Conservation (phyloP, 2,113 vertebrate species). For the Chascanopsetta lugubris region DNA sequence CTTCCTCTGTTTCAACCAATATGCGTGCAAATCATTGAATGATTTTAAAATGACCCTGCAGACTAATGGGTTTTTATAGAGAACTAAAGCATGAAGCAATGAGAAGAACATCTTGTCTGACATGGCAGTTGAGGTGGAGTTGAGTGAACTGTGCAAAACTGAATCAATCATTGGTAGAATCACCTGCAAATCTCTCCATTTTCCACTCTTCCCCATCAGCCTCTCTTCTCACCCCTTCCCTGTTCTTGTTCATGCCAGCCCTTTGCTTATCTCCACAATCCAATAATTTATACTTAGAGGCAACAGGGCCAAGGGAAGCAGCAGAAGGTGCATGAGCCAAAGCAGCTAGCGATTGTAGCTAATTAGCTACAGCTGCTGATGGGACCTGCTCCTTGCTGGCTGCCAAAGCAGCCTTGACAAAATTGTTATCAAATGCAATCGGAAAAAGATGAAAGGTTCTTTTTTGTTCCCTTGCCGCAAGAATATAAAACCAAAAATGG, state of each 20-base stretch:
- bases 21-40: no score
- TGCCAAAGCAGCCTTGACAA: conserved; percentile 81
- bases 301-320: conserved; percentile 68
- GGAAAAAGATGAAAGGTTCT: conserved; percentile 63
- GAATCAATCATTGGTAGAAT: neutral
- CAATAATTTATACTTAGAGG: conserved; percentile 78
- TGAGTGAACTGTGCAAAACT: conserved; percentile 15
- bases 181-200: neutral
- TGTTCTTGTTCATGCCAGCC: conserved; percentile 45
- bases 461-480: conserved; percentile 54
- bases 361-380: conserved; percentile 89
- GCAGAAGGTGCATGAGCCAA: conserved; percentile 81
- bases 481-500: conserved; percentile 59
- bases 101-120: neutral
- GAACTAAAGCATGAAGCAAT: no score
- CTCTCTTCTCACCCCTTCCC: conserved; percentile 18
- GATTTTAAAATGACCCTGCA: no score
- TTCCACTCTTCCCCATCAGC: conserved; percentile 22
- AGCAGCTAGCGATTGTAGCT: conserved; percentile 83
- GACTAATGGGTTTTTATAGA: no score
- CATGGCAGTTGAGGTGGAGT: conserved; percentile 4
- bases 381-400: conserved; percentile 75
- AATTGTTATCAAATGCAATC: conserved; percentile 85
- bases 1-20: no score
- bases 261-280: conserved; percentile 74